Percentiles rank a stretch among this genome's conserved stretches.
These are phyloP conservation scores for Oreotrochilus melanogaster DNA, from an alignment of 2,113 vertebrate species.

Conservation along the genomic window DNA sequence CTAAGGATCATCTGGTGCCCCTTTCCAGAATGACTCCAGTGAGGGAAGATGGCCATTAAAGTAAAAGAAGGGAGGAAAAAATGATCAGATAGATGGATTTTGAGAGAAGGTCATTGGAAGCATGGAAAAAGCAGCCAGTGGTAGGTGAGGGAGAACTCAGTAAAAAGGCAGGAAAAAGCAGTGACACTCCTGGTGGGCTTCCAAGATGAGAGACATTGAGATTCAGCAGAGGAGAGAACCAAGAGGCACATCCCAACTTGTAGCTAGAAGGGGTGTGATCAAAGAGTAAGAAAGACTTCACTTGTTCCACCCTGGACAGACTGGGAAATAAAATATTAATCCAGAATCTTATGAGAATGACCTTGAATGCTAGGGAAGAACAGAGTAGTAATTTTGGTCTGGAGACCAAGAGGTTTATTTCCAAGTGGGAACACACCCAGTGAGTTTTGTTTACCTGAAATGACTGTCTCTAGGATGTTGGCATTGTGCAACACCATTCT, in stretches of 20 bases:
- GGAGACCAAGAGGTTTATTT: background rate
- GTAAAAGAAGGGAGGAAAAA: background rate
- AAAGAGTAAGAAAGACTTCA: background rate
- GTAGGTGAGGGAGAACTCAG: background rate
- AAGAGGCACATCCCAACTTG: background rate
- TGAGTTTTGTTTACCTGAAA: background rate
- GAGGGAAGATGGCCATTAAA: background rate
- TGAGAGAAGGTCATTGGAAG: background rate
- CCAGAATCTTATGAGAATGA: background rate
- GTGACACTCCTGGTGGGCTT: background rate
- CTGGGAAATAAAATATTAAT: background rate
- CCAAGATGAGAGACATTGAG: background rate
- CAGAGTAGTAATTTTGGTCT: background rate
- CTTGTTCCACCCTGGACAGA: background rate
- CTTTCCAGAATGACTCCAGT: background rate
- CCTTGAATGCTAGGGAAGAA: background rate
- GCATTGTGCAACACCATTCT: background rate
- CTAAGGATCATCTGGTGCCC: background rate
- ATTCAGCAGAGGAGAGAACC: background rate
- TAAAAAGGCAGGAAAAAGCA: background rate
- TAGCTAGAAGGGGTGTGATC: background rate
- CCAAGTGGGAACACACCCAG: background rate
- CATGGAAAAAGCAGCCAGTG: background rate
- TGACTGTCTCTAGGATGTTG: background rate
- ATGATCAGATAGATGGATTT: background rate